These are phyloP conservation scores for Anoplolepis gracilipes DNA, from an alignment of 1,140 invertebrate genomes.

Conservation along the genomic window DNA sequence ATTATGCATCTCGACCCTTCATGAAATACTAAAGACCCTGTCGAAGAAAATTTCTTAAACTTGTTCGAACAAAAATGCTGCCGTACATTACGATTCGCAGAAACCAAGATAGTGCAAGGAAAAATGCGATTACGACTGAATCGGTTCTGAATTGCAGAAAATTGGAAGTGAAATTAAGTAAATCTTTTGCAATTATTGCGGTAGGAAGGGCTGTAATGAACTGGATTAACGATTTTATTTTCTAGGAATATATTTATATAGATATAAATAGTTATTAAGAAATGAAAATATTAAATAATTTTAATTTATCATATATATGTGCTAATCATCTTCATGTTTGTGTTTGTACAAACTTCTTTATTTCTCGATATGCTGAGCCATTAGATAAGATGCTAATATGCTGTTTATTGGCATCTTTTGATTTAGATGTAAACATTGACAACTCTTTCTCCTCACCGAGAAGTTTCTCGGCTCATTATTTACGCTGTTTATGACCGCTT, in stretches of 20 bases:
- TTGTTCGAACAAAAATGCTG: not conserved
- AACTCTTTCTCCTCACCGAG: not conserved
- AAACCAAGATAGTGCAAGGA: not conserved
- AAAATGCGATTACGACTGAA: not conserved
- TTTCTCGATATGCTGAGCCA: slow-evolving; percentile 38
- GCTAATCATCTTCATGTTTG: not conserved
- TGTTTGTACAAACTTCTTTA: slow-evolving; percentile 26
- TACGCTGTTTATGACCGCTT: slow-evolving; percentile 55
- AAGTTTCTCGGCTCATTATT: slow-evolving; percentile 34
- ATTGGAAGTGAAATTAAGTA: slow-evolving; percentile 6
- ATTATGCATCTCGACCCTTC: not conserved
- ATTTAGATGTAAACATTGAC: slow-evolving; percentile 53
- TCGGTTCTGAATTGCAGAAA: not conserved
- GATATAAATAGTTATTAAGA: not conserved
- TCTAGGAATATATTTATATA: not conserved
- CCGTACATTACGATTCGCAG: not conserved
- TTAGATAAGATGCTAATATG: slow-evolving; percentile 68
- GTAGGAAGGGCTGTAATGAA: slow-evolving; percentile 7
- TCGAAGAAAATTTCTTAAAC: slow-evolving; percentile 39
- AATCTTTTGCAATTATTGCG: not conserved
- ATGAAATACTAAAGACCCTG: slow-evolving; percentile 2
- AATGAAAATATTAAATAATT: not conserved
- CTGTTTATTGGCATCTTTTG: slow-evolving; percentile 69
- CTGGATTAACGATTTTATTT: not conserved
- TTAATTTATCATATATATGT: not conserved